phyloP scores from a whole-genome alignment of 2,888 invertebrate species.

The Caenorhabditis afra region DNA sequence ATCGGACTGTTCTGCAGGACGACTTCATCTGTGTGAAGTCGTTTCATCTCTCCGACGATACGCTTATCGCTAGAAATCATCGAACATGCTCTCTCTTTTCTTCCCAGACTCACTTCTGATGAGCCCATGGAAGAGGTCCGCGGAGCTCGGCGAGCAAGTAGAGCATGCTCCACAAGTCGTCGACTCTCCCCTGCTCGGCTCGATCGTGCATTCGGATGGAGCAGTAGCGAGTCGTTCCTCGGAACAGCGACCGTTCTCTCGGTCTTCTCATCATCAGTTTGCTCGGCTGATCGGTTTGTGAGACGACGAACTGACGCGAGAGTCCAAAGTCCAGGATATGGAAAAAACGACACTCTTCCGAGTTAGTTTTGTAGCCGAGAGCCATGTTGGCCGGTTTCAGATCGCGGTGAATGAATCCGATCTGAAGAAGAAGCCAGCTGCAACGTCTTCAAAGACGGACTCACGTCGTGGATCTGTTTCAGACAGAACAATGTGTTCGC shows the following conservation, averaged over 20 bases:
- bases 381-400: conserved; percentile 69
- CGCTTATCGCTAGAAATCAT: conserved; percentile 63
- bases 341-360: conserved; percentile 64
- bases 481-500: conserved; percentile 71
- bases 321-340: conserved; percentile 74
- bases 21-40: conserved; percentile 61
- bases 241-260: conserved; percentile 60
- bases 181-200: conserved; percentile 73
- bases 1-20: conserved; percentile 69
- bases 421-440: conserved; percentile 31
- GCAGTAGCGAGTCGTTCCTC: conserved; percentile 72
- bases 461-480: conserved; percentile 77
- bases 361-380: conserved; percentile 38
- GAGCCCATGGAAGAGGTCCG: conserved; percentile 70
- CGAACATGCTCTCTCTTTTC: too few species aligned
- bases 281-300: conserved; percentile 36
- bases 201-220: conserved; percentile 69
- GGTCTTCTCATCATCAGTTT: conserved; percentile 63
- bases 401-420: conserved; percentile 72
- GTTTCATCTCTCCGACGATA: conserved; percentile 67
- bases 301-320: conserved; percentile 67
- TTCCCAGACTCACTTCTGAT: conserved; percentile 27
- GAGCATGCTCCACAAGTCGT: conserved; percentile 75
- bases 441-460: background rate
- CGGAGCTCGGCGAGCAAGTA: conserved; percentile 74